Conservation (phyloP, 2,113 vertebrate genomes). For the Siphamia tubifer region DNA sequence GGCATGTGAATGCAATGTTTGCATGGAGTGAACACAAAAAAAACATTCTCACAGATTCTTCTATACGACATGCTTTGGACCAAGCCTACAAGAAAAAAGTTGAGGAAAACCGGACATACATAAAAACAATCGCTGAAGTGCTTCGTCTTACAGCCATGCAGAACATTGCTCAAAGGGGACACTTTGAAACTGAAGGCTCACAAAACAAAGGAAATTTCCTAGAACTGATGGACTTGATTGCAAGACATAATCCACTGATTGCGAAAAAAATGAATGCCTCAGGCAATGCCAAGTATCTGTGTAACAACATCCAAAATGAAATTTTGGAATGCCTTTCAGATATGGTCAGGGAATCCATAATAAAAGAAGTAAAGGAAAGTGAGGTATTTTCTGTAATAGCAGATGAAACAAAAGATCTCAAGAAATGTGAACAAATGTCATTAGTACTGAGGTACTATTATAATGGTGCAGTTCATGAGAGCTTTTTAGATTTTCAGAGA, state of each 20-base stretch:
- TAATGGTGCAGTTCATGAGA: not conserved
- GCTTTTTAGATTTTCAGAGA: not conserved
- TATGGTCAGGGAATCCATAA: not conserved
- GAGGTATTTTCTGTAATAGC: not conserved
- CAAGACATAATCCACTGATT: not conserved
- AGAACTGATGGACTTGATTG: not conserved
- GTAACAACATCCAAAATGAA: not conserved
- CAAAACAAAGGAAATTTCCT: not conserved
- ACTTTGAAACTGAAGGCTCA: not conserved
- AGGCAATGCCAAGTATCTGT: not conserved
- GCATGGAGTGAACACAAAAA: not conserved
- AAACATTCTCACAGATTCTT: not conserved
- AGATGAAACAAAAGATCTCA: constrained; percentile 14
- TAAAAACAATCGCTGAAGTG: not conserved
- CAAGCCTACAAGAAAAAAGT: not conserved
- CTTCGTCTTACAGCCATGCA: not conserved
- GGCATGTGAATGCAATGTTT: no score
- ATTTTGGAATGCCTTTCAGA: not conserved
- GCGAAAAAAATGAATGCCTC: not conserved
- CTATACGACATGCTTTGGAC: not conserved
- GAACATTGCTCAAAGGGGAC: not conserved
- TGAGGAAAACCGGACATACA: not conserved
- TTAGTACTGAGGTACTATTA: not conserved
- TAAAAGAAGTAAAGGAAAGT: not conserved
- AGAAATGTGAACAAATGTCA: not conserved